Evolutionary conservation across 2,113 vertebrate genomes (phyloP).

Genomic region (Macquaria australasica): DNA sequence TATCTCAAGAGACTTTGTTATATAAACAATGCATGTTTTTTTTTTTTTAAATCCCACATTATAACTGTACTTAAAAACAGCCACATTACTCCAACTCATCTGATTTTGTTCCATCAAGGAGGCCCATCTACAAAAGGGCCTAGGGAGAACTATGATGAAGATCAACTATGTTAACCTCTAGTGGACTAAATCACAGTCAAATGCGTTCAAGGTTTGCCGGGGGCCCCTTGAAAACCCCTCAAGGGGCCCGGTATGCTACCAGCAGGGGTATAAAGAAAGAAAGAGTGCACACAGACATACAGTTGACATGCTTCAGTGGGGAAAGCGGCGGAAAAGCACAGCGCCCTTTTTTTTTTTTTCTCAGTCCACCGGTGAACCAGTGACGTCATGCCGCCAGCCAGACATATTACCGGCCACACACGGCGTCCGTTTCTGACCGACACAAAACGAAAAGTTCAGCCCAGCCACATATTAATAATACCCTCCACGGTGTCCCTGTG

Average conservation of each 20-base stretch:
- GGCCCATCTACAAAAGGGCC: background rate
- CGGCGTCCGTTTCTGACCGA: conserved; percentile 35
- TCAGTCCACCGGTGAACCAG: conserved; percentile 33
- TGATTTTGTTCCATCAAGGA: background rate
- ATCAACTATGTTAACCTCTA: background rate
- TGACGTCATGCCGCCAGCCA: conserved; percentile 75
- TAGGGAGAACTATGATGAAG: background rate
- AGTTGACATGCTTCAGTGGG: conserved; percentile 22
- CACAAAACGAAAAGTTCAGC: conserved; percentile 25
- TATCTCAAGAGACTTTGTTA: background rate
- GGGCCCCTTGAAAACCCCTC: background rate
- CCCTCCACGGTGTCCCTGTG: background rate
- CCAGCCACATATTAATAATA: background rate
- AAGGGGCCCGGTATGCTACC: background rate
- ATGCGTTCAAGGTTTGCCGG: background rate
- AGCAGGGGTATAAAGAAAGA: background rate
- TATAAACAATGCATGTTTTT: background rate
- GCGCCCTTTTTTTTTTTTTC: background rate
- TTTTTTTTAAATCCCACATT: background rate
- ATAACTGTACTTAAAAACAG: background rate
- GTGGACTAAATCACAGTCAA: conserved; percentile 7
- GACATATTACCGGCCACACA: conserved; percentile 67
- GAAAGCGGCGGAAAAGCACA: conserved; percentile 11
- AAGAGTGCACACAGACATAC: background rate
- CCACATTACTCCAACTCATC: background rate